These are phyloP conservation scores for Tholera decimalis DNA, from an alignment of 2,888 invertebrate genomes.

Conservation along the genomic window DNA sequence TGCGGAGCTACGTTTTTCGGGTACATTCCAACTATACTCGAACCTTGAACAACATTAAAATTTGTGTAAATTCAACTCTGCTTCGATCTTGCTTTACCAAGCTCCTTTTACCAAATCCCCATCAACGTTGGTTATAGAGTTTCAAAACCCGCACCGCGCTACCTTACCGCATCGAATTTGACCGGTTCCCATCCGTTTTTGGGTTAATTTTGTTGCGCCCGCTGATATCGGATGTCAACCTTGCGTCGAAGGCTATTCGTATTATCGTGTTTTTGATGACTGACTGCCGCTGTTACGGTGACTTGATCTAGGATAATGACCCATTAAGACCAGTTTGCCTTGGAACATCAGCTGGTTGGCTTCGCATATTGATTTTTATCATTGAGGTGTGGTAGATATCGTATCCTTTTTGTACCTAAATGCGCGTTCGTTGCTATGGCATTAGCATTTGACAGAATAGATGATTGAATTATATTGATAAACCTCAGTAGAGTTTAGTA, in stretches of 20 bases:
- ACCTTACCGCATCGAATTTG: constrained; percentile 49
- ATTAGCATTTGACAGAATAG: background rate
- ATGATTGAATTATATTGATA: background rate
- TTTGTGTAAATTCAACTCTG: background rate
- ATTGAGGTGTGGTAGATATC: constrained; percentile 50
- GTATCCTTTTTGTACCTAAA: constrained; percentile 19
- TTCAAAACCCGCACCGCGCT: constrained; percentile 42
- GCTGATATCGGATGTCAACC: constrained; percentile 70
- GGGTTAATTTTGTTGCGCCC: constrained; percentile 70
- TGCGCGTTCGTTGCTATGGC: background rate
- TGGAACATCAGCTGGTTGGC: constrained; percentile 64
- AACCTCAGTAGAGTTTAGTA: background rate
- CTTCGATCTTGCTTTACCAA: background rate
- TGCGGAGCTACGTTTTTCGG: background rate
- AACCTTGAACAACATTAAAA: background rate
- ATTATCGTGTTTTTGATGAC: constrained; percentile 67
- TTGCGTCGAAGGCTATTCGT: constrained; percentile 70
- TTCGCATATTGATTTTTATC: constrained; percentile 65
- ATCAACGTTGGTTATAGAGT: background rate
- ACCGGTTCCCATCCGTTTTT: constrained; percentile 67
- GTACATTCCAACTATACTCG: too few species aligned
- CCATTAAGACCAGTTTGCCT: constrained; percentile 59
- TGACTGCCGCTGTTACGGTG: constrained; percentile 62
- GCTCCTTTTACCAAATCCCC: constrained; percentile 19
- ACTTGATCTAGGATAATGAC: constrained; percentile 66